Percentiles rank a stretch among this genome's conserved stretches.
phyloP scores from a whole-genome alignment of 1,140 invertebrate species.

The Bombus sibiricus region DNA sequence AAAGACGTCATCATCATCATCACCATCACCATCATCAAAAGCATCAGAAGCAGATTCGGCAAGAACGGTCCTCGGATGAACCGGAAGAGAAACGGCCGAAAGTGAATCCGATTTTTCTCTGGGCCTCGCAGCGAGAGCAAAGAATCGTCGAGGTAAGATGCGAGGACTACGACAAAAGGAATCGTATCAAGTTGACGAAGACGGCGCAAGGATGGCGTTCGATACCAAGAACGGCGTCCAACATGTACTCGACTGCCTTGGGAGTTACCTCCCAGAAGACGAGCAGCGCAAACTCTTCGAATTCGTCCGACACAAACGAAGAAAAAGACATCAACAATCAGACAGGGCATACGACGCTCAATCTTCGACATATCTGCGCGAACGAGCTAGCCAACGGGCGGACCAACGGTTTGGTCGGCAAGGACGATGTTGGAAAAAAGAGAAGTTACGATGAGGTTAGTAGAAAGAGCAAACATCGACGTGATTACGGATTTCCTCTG shows the following conservation, averaged over 20 bases:
- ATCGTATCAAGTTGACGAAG: constrained; percentile 90
- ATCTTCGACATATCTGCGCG: constrained; percentile 40
- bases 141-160: constrained; percentile 91
- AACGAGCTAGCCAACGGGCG: constrained; percentile 50
- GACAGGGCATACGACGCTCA: constrained; percentile 17
- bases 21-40: constrained; percentile 70
- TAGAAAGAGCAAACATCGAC: constrained; percentile 51
- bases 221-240: constrained; percentile 88
- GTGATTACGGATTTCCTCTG: constrained; percentile 59
- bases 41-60: constrained; percentile 51
- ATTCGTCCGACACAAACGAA: constrained; percentile 26
- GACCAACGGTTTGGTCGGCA: constrained; percentile 52
- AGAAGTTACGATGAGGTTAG: constrained; percentile 55
- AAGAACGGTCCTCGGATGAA: constrained; percentile 38
- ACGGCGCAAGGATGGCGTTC: constrained; percentile 91
- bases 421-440: constrained; percentile 34
- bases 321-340: constrained; percentile 20
- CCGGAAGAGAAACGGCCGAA: constrained; percentile 82
- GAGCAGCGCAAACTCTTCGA: constrained; percentile 19
- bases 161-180: constrained; percentile 92
- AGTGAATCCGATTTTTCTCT: constrained; percentile 91
- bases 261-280: constrained; percentile 21
- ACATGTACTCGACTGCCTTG: constrained; percentile 79
- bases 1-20: constrained; percentile 77
- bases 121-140: constrained; percentile 90